phyloP scores from a whole-genome alignment of 1,140 invertebrate genomes.

The Aleiodes sp. region DNA sequence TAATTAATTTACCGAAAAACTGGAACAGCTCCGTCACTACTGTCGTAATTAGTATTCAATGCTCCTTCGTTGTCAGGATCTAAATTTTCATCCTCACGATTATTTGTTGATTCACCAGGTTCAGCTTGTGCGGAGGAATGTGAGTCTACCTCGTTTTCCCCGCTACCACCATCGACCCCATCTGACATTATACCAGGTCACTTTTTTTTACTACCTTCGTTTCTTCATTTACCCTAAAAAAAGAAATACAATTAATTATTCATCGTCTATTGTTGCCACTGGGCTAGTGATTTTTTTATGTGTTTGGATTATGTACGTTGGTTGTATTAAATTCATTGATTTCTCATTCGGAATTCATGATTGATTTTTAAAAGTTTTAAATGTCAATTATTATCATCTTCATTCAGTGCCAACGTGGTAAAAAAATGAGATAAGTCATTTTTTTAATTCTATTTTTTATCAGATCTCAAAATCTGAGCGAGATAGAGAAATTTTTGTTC shows the following conservation, averaged over 20 bases:
- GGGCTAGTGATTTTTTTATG: too few species aligned
- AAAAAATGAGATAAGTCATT: too few species aligned
- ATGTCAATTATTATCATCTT: too few species aligned
- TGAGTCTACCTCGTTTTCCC: slow-evolving; percentile 66
- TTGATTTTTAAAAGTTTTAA: too few species aligned
- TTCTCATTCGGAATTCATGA: too few species aligned
- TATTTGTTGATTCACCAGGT: slow-evolving; percentile 57
- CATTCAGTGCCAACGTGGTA: too few species aligned
- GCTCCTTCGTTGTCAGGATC: slow-evolving; percentile 64
- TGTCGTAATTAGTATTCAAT: slow-evolving; percentile 73
- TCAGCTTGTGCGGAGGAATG: slow-evolving; percentile 61
- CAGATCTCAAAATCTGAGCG: too few species aligned
- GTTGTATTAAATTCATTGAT: too few species aligned
- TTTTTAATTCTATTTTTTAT: too few species aligned
- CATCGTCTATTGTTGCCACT: too few species aligned
- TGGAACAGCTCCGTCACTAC: slow-evolving; percentile 67
- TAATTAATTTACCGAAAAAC: slow-evolving; percentile 63
- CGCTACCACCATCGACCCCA: slow-evolving; percentile 62
- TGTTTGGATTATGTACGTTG: too few species aligned
- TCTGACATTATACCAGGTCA: slow-evolving; percentile 61
- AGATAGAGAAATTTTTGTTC: too few species aligned
- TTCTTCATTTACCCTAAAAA: slow-evolving; percentile 54
- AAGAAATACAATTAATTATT: slow-evolving; percentile 18
- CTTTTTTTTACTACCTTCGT: slow-evolving; percentile 49
- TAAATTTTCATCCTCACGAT: slow-evolving; percentile 58